A percentile compares a stretch with the other conserved stretches of the same genome.
Conservation (phyloP, 1,140 invertebrate species). For the Drusus annulatus region DNA sequence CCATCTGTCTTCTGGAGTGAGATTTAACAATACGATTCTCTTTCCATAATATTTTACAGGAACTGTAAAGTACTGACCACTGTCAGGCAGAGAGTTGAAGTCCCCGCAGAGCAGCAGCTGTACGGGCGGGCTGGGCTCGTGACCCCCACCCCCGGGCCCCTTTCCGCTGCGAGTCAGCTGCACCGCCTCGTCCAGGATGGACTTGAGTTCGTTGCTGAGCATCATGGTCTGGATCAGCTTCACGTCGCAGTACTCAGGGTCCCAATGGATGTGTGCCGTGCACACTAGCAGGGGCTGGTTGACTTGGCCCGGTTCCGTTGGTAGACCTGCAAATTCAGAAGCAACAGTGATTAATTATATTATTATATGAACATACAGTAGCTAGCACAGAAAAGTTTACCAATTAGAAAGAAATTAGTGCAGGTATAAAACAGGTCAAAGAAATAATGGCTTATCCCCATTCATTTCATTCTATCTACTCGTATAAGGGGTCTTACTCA, state of each 20-base stretch:
- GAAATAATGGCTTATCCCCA: too few relatives aligned
- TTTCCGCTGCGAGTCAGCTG: conserved; percentile 70
- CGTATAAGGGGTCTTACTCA: too few relatives aligned
- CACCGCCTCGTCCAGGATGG: conserved; percentile 86
- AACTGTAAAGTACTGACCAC: conserved; percentile 82
- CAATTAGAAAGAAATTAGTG: too few relatives aligned
- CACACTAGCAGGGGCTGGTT: conserved; percentile 94
- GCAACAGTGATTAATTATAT: too few relatives aligned
- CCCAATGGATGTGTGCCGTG: conserved; percentile 99
- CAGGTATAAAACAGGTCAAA: too few relatives aligned
- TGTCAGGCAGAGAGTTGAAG: conserved; percentile 98
- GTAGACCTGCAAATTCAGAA: conserved; percentile 72
- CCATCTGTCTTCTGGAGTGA: too few relatives aligned
- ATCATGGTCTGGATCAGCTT: conserved; percentile 99
- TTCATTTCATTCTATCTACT: too few relatives aligned
- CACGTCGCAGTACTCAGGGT: conserved; percentile 99
- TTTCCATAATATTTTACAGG: too few relatives aligned
- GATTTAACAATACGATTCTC: too few relatives aligned
- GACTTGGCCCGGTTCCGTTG: conserved; percentile 81
- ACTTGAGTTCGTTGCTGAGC: conserved; percentile 93
- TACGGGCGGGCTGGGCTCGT: conserved; percentile 83
- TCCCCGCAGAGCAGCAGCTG: conserved; percentile 97
- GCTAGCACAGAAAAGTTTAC: too few relatives aligned
- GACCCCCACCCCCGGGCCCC: conserved; percentile 66
- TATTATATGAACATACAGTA: too few relatives aligned